phyloP scores from a whole-genome alignment of 1,140 invertebrate species.

The Dendrolimus punctatus region DNA sequence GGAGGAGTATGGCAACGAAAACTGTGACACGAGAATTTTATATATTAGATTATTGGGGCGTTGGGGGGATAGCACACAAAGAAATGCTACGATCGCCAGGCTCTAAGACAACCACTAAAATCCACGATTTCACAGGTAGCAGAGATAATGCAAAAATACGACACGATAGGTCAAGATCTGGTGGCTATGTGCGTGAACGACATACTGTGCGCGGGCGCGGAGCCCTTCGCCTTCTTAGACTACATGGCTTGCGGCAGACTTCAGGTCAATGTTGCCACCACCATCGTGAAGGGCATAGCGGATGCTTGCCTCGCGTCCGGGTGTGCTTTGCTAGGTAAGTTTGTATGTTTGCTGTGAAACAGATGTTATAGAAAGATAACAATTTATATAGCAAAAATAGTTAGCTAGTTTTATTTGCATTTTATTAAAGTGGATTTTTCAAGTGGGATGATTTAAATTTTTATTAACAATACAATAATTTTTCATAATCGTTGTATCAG shows the following conservation, averaged over 20 bases:
- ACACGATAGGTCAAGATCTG: conserved; percentile 93
- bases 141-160: conserved; percentile 82
- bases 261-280: conserved; percentile 81
- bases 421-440: too few relatives aligned
- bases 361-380: too few relatives aligned
- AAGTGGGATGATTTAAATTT: too few relatives aligned
- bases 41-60: too few relatives aligned
- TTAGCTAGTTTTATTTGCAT: too few relatives aligned
- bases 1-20: too few relatives aligned
- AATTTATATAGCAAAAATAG: too few relatives aligned
- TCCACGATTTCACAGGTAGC: conserved; percentile 78
- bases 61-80: too few relatives aligned
- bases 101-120: not conserved
- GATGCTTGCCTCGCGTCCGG: conserved; percentile 89
- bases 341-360: not conserved
- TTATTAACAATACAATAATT: too few relatives aligned
- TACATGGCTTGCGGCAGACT: conserved; percentile 95
- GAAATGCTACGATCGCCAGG: too few relatives aligned
- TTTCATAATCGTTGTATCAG: too few relatives aligned
- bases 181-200: conserved; percentile 99
- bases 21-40: too few relatives aligned
- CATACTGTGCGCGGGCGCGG: conserved; percentile 93
- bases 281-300: conserved; percentile 89
- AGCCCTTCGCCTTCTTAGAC: conserved; percentile 96
- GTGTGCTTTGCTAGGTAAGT: conserved; percentile 85